Conservation (phyloP, 2,113 vertebrate genomes). For the Macaca fascicularis region T2T-MFA8v1.1 NC_088380.1:92844001-92844500, state of each 20-base stretch:
- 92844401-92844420: conserved; percentile 45
- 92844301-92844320: neutral
- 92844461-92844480: conserved; percentile 56
- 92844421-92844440: conserved; percentile 64
- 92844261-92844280: neutral
- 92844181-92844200: conserved; percentile 68
- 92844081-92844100: conserved; percentile 7
- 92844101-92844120: neutral
- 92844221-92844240: conserved; percentile 43
- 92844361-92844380: conserved; percentile 57
- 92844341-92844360: neutral
- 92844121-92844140: conserved; percentile 43
- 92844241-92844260: neutral
- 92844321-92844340: neutral
- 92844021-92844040: neutral
- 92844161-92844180: neutral
- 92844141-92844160: neutral
- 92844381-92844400: conserved; percentile 40
- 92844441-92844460: conserved; percentile 75
- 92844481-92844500: conserved; percentile 49
- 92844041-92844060: conserved; percentile 8
- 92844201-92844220: conserved; percentile 63
- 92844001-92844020: neutral
- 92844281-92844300: neutral
- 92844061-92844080: neutral